Conservation (phyloP, 2,888 invertebrate species). For the Augochlorella aurata region DNA sequence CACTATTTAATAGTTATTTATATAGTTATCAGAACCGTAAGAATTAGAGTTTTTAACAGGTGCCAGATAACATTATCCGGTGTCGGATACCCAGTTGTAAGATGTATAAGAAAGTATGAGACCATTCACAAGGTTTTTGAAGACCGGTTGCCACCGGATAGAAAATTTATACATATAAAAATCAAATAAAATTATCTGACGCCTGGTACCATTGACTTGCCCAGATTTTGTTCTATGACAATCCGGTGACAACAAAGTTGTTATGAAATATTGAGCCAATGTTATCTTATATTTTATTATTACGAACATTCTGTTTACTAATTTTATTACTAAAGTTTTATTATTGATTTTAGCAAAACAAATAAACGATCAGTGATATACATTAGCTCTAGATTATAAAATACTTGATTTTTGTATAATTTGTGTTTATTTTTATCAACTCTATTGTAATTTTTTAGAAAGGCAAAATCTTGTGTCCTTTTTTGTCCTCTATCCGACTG, state of each 20-base stretch:
- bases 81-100: no score
- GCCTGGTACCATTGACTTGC: no score
- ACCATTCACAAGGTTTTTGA: no score
- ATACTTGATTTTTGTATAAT: slow-evolving; percentile 32
- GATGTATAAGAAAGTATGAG: no score
- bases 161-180: no score
- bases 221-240: no score
- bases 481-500: slow-evolving; percentile 16
- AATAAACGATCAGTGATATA: slow-evolving; percentile 50
- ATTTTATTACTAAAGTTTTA: slow-evolving; percentile 42
- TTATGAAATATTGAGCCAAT: slow-evolving; percentile 23
- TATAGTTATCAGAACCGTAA: no score
- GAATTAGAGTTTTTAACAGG: no score
- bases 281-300: slow-evolving; percentile 27
- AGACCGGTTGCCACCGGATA: no score
- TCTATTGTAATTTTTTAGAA: slow-evolving; percentile 37
- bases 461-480: slow-evolving; percentile 8
- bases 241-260: neutral
- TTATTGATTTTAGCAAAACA: slow-evolving; percentile 64
- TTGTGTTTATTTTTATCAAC: slow-evolving; percentile 35
- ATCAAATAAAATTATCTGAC: no score
- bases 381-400: slow-evolving; percentile 32
- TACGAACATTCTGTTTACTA: slow-evolving; percentile 27
- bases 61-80: no score
- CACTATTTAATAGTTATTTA: no score